Percentiles rank a stretch among this genome's conserved stretches.
Conservation (phyloP, 1,140 invertebrate species). For the Penaeus vannamei region DNA sequence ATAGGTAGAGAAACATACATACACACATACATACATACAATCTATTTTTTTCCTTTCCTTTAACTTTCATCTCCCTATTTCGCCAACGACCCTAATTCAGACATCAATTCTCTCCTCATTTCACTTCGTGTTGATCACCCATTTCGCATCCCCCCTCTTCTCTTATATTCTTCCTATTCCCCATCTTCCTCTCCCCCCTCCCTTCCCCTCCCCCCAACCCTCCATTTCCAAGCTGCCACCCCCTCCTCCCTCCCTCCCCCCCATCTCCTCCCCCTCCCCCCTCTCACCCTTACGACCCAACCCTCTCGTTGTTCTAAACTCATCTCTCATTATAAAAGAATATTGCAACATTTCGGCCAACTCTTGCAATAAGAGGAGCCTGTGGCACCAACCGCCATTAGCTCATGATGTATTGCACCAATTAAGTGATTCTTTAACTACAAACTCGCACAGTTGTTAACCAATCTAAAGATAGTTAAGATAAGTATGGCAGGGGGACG, state of each 20-base stretch:
- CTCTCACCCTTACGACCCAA: neutral
- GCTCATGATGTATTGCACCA: conserved; percentile 64
- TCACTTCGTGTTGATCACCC: too few species aligned
- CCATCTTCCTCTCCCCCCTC: too few species aligned
- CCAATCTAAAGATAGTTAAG: conserved; percentile 62
- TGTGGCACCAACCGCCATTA: conserved; percentile 63
- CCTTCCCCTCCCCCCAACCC: conserved; percentile 17
- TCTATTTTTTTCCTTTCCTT: too few species aligned
- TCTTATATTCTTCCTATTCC: too few species aligned
- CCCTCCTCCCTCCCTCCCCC: neutral
- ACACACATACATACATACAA: too few species aligned
- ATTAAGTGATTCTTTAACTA: conserved; percentile 66
- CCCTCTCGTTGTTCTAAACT: conserved; percentile 47
- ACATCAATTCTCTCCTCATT: too few species aligned
- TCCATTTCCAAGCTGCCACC: neutral
- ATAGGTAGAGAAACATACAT: too few species aligned
- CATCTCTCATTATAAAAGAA: conserved; percentile 62
- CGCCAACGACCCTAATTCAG: too few species aligned
- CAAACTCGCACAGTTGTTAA: conserved; percentile 63
- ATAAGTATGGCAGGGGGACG: conserved; percentile 53
- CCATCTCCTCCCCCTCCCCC: neutral
- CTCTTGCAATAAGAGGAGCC: conserved; percentile 62
- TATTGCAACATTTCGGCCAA: conserved; percentile 62
- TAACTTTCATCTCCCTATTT: too few species aligned
- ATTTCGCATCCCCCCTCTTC: too few species aligned